Conservation (phyloP, 2,888 invertebrate species). For the Nymphalis urticae region DNA sequence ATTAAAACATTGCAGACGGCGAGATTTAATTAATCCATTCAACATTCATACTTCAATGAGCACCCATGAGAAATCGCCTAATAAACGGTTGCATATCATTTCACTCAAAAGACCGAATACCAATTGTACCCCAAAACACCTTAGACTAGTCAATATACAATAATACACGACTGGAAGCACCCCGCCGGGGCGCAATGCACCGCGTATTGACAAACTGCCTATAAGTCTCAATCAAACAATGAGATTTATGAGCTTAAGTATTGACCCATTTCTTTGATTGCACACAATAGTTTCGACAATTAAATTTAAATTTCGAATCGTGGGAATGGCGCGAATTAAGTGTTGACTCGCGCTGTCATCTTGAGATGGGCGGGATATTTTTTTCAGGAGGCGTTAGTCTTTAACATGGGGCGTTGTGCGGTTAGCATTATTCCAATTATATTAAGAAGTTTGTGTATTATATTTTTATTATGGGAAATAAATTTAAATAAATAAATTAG, state of each 20-base stretch:
- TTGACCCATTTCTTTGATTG: slow-evolving; percentile 79
- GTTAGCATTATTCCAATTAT: slow-evolving; percentile 56
- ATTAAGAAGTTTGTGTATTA: slow-evolving; percentile 35
- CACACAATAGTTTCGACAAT: slow-evolving; percentile 72
- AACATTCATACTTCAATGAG: slow-evolving; percentile 27
- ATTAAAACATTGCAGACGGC: slow-evolving; percentile 10
- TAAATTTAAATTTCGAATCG: slow-evolving; percentile 74
- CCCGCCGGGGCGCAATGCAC: slow-evolving; percentile 60
- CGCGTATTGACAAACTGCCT: slow-evolving; percentile 78
- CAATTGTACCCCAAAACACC: slow-evolving; percentile 57
- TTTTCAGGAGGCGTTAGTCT: slow-evolving; percentile 51
- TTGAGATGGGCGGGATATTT: slow-evolving; percentile 59
- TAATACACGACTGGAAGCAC: slow-evolving; percentile 52
- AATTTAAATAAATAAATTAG: slow-evolving; percentile 15
- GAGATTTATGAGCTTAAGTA: slow-evolving; percentile 63
- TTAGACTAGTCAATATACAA: slow-evolving; percentile 55
- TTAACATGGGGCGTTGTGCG: slow-evolving; percentile 54
- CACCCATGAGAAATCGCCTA: slow-evolving; percentile 65
- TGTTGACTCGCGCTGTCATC: slow-evolving; percentile 65
- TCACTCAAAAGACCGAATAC: slow-evolving; percentile 70
- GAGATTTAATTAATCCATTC: slow-evolving; percentile 33
- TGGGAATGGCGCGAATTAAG: slow-evolving; percentile 76
- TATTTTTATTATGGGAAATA: slow-evolving; percentile 36
- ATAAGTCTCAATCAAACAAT: slow-evolving; percentile 78
- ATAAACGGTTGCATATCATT: slow-evolving; percentile 79